Evolutionary conservation across 2,113 vertebrate species (phyloP).

Genomic region (Tachuris rubrigastra): DNA sequence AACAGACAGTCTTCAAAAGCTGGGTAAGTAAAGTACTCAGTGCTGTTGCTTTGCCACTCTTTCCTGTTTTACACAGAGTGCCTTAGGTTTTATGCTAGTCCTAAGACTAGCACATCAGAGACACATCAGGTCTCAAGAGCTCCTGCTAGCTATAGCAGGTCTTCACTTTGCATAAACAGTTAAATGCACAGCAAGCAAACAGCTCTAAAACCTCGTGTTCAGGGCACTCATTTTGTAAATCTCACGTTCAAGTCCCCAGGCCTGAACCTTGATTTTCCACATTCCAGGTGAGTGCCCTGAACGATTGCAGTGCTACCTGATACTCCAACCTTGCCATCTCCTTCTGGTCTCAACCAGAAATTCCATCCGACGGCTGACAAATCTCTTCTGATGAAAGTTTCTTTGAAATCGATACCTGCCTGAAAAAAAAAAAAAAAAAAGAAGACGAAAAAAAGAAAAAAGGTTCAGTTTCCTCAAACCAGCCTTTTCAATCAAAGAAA

Average conservation of each 20-base stretch:
- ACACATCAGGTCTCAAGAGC: neutral
- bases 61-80: neutral
- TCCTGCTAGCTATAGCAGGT: neutral
- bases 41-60: neutral
- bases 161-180: neutral
- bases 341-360: conserved; percentile 41
- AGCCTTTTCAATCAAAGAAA: conserved; percentile 23
- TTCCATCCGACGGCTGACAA: conserved; percentile 55
- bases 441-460: neutral
- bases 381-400: conserved; percentile 59
- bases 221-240: neutral
- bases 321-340: conserved; percentile 54
- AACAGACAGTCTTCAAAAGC: neutral
- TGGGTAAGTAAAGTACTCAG: neutral
- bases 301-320: neutral
- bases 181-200: neutral
- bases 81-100: neutral
- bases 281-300: conserved; percentile 58
- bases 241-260: conserved; percentile 35
- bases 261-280: conserved; percentile 58
- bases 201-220: neutral
- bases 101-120: neutral
- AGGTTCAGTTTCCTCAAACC: conserved; percentile 8
- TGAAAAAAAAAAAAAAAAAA: neutral
- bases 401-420: conserved; percentile 58